A percentile compares a stretch with the other conserved stretches of the same genome.
phyloP scores from a whole-genome alignment of 2,113 vertebrate genomes.

The Eulacestoma nigropectus region DNA sequence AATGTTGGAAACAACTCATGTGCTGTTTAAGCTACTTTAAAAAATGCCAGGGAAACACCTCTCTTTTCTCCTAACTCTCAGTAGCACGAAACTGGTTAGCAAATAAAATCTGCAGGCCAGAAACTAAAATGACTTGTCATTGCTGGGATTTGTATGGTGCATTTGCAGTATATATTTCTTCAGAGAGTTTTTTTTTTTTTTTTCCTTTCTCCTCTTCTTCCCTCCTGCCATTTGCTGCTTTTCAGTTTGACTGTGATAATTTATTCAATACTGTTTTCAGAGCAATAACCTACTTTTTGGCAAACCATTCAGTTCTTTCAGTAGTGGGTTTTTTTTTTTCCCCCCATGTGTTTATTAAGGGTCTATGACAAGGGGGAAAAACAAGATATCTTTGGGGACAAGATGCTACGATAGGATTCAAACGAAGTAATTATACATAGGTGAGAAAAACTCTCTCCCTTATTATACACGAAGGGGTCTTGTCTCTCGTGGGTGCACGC shows the following conservation, averaged over 20 bases:
- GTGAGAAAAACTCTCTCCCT: constrained; percentile 12
- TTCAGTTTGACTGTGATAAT: constrained; percentile 49
- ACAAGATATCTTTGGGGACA: constrained; percentile 68
- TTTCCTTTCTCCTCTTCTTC: neutral
- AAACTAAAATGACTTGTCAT: neutral
- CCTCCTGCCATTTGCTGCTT: constrained; percentile 3
- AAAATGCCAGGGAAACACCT: constrained; percentile 20
- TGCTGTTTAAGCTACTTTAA: neutral
- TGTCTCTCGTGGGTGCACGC: neutral
- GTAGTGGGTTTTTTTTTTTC: neutral
- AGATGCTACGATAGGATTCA: constrained; percentile 29
- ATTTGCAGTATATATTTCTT: neutral
- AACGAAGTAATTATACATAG: constrained; percentile 53
- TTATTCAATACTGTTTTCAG: constrained; percentile 33
- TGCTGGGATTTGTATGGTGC: neutral
- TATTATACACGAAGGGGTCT: neutral
- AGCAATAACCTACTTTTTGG: constrained; percentile 54
- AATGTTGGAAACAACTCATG: neutral
- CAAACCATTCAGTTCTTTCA: constrained; percentile 33
- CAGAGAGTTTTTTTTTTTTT: neutral
- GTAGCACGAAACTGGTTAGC: neutral
- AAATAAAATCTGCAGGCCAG: constrained; percentile 23
- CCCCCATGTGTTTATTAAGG: constrained; percentile 46
- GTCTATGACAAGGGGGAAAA: constrained; percentile 48
- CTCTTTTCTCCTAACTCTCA: neutral